Evolutionary conservation across 2,113 vertebrate species (phyloP).

Genomic region (Shinisaurus crocodilurus): DNA sequence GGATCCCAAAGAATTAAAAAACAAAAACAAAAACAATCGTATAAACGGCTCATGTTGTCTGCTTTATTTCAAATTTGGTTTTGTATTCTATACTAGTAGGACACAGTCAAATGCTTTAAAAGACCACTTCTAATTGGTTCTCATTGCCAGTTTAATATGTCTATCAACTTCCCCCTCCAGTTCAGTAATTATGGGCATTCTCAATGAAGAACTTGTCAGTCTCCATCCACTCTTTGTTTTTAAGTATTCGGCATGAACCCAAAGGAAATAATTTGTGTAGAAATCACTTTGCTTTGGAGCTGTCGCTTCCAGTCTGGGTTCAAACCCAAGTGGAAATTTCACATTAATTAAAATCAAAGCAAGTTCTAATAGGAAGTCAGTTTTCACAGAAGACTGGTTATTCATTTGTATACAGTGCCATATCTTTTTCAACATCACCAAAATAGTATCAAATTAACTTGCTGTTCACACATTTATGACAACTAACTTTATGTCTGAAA

Average conservation of each 20-base stretch:
- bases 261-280: neutral
- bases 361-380: slow-evolving; percentile 4
- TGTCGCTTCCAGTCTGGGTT: neutral
- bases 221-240: neutral
- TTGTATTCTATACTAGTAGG: neutral
- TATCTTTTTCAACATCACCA: neutral
- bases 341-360: slow-evolving; percentile 15
- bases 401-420: neutral
- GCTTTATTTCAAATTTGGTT: neutral
- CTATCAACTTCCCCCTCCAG: neutral
- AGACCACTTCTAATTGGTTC: neutral
- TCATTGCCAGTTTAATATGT: neutral
- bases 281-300: neutral
- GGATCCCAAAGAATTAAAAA: neutral
- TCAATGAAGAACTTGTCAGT: neutral
- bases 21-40: neutral
- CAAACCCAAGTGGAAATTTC: neutral
- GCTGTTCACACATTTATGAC: neutral
- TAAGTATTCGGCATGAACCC: neutral
- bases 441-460: neutral
- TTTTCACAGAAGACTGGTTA: neutral
- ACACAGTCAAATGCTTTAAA: neutral
- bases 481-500: neutral
- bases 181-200: neutral
- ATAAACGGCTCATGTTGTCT: too few species aligned